phyloP scores from a whole-genome alignment of 2,888 invertebrate species.

The Agrilus biguttatus region DNA sequence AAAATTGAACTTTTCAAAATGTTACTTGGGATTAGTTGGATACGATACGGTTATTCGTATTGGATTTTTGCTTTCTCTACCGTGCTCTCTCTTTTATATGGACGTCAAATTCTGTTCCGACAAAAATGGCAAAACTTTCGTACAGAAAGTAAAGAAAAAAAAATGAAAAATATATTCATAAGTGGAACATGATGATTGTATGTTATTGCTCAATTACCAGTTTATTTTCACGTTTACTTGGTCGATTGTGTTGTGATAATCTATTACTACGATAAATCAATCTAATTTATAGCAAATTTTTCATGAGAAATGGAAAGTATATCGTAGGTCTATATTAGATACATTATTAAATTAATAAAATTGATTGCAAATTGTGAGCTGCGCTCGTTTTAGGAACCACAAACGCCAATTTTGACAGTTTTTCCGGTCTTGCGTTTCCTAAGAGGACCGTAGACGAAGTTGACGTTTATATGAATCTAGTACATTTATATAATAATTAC shows the following conservation, averaged over 20 bases:
- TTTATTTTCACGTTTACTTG: conserved; percentile 17
- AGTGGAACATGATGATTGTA: conserved; percentile 24
- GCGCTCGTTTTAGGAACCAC: conserved; percentile 16
- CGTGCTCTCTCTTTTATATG: no score
- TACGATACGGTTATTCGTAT: no score
- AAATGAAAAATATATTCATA: conserved; percentile 18
- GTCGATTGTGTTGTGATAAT: conserved; percentile 26
- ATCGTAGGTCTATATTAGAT: conserved; percentile 35
- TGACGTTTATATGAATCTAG: conserved; percentile 10
- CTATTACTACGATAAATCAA: conserved; percentile 12
- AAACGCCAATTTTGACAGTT: conserved; percentile 12
- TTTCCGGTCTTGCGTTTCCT: conserved; percentile 12
- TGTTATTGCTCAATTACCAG: conserved; percentile 29
- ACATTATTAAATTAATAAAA: conserved; percentile 19
- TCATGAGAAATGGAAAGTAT: conserved; percentile 31
- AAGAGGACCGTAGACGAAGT: conserved; percentile 11
- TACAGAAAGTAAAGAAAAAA: conserved; percentile 14
- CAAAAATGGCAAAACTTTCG: no score
- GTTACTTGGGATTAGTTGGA: no score
- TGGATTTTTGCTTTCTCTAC: no score
- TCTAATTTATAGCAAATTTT: conserved; percentile 21
- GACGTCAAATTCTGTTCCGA: no score
- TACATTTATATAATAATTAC: conserved; percentile 10
- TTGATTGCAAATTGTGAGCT: conserved; percentile 8
- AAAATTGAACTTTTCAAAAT: no score